Conservation (phyloP, 2,888 invertebrate species). For the Drosophila lacicola region DNA sequence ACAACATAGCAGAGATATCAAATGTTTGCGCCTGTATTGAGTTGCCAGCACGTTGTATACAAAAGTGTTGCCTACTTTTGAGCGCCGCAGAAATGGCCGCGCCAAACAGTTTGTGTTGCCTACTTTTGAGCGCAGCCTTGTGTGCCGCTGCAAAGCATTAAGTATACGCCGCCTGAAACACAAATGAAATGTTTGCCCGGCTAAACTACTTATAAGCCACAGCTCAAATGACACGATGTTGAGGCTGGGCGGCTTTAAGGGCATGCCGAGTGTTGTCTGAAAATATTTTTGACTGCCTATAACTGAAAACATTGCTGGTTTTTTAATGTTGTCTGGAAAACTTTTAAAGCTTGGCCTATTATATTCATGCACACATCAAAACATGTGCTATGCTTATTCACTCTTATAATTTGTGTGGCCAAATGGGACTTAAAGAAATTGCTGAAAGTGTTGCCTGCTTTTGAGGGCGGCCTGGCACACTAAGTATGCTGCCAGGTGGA, state of each 20-base stretch:
- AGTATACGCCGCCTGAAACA: neutral
- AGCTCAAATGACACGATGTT: neutral
- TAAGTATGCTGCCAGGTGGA: neutral
- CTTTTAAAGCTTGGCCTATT: too few relatives aligned
- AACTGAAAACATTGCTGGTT: too few relatives aligned
- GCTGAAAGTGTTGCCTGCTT: too few relatives aligned
- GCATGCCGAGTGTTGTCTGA: too few relatives aligned
- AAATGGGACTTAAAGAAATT: too few relatives aligned
- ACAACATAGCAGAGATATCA: constrained; percentile 26
- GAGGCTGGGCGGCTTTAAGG: neutral
- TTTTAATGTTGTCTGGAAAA: too few relatives aligned
- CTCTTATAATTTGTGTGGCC: too few relatives aligned
- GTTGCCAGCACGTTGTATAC: constrained; percentile 27
- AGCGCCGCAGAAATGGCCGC: constrained; percentile 2
- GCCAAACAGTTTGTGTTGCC: constrained; percentile 11
- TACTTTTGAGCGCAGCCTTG: constrained; percentile 11
- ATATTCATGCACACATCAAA: too few relatives aligned
- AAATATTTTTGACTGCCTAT: too few relatives aligned
- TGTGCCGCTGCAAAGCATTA: neutral
- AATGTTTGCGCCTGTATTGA: constrained; percentile 34
- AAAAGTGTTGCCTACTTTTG: constrained; percentile 52
- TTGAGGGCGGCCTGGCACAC: neutral
- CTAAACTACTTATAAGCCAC: neutral
- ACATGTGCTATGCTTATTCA: too few relatives aligned
- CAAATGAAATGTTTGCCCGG: constrained; percentile 8